Evolutionary conservation across 2,797 vertebrate genomes (phyloP).

Genomic region (Cryptoprocta ferox): DNA sequence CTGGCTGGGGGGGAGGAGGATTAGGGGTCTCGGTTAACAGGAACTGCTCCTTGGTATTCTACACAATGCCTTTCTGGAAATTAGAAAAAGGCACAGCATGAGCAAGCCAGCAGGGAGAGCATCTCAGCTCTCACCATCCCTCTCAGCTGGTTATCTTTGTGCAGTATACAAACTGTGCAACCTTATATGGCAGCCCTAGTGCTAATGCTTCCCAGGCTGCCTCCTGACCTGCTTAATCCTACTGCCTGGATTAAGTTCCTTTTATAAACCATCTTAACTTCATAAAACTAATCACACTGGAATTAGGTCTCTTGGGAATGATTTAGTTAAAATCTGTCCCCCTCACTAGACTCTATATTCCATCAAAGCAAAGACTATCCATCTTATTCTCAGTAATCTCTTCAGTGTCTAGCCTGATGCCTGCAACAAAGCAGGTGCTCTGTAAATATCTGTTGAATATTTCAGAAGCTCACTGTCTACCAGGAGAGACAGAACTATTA

Average conservation of each 20-base stretch:
- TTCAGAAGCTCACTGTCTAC: neutral
- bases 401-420: neutral
- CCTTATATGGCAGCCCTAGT: neutral
- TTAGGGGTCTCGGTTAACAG: neutral
- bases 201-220: neutral
- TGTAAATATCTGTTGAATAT: neutral
- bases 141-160: neutral
- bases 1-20: no score
- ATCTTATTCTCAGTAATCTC: neutral
- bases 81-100: neutral
- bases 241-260: neutral
- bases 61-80: neutral
- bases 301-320: neutral
- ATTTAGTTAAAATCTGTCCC: neutral
- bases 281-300: neutral
- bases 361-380: neutral
- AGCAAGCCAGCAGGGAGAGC: neutral
- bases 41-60: neutral
- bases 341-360: neutral
- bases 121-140: neutral
- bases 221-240: neutral
- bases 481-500: neutral
- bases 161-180: neutral
- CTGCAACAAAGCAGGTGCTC: neutral
- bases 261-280: neutral